Conservation (phyloP, 2,113 vertebrate species). For the Drymodes brunneopygia region DNA sequence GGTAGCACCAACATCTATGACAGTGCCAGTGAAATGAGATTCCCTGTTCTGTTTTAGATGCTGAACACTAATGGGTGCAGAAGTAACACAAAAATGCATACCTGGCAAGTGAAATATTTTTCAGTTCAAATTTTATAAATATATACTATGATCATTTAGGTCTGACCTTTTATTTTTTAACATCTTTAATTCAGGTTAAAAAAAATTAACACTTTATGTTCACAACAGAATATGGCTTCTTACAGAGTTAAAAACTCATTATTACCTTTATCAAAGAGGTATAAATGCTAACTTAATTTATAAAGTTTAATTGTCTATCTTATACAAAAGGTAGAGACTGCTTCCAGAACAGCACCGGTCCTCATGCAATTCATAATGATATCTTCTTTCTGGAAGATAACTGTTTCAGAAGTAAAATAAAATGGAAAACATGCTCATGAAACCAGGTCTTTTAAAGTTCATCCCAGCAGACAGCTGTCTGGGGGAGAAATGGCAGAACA, state of each 20-base stretch:
- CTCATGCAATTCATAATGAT: neutral
- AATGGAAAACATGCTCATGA: neutral
- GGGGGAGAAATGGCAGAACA: neutral
- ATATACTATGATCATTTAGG: neutral
- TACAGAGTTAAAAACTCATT: neutral
- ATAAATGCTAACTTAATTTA: neutral
- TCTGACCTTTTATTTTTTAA: neutral
- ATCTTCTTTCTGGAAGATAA: neutral
- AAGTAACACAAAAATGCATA: neutral
- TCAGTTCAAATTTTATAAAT: neutral
- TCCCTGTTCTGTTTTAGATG: neutral
- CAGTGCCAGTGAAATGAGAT: neutral
- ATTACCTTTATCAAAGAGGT: neutral
- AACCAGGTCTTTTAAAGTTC: neutral
- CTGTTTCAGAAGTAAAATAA: neutral
- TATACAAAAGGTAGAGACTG: neutral
- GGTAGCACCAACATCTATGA: neutral
- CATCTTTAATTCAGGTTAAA: neutral
- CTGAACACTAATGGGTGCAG: neutral
- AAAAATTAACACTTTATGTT: neutral
- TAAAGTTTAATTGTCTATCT: neutral
- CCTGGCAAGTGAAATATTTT: neutral
- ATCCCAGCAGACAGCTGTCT: neutral
- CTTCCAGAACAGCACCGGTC: neutral
- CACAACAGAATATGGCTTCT: neutral